Base-by-base conservation (phyloP, 2,888 invertebrate species). In the Caenorhabditis uteleia region DNA sequence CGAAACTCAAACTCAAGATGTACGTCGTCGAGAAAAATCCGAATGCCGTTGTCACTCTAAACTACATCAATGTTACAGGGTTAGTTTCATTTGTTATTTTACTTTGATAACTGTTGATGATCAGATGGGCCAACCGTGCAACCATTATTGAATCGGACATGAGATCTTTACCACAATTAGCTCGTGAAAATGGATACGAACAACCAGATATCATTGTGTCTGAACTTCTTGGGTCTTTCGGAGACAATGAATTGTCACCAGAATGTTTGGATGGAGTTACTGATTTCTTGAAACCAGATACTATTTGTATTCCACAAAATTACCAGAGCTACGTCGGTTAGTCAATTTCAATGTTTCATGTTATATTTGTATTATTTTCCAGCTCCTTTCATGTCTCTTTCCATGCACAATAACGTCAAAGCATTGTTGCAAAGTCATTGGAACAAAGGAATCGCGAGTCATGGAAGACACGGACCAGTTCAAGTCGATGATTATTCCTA, bases 11-110 rank as follows among this genome's bases (percentile, higher is more conserved):
- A 42, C 36, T 65, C 39, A 57, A 68, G 36, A 42, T 97, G 10
- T 93, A 92, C 84, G 95, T 95, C 7, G 91, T 99, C 5, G 98
- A 99, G 85, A 99, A 99, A 84, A 99, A 99, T 87, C 92, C 93
- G 0, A 93, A 92, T 85, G 97, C 98, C 29, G 89, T 95, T 34
- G 82, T 85, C 23, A 79, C 82, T 16, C 68, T 82, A 12, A 54
- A 69, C 23, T 77, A 58, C 44, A 71, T 71, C 49, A 82, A 80
- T 42, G 49, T 53, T 16, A 50, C 25, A 16, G 50, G 48, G 70
- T 79, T 16, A 39, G 59, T 53, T 39, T 21, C 12, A 40, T 16
- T 33, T 31, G 8, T n/a, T 39, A 18, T 26, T 39, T 16, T 23
- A n/a, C 12, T 39, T n/a, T 23, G 25, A 36, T 12, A 1, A 12